Evolutionary conservation across 2,797 vertebrate species (phyloP).

Genomic region (Etheostoma nigrum): DNA sequence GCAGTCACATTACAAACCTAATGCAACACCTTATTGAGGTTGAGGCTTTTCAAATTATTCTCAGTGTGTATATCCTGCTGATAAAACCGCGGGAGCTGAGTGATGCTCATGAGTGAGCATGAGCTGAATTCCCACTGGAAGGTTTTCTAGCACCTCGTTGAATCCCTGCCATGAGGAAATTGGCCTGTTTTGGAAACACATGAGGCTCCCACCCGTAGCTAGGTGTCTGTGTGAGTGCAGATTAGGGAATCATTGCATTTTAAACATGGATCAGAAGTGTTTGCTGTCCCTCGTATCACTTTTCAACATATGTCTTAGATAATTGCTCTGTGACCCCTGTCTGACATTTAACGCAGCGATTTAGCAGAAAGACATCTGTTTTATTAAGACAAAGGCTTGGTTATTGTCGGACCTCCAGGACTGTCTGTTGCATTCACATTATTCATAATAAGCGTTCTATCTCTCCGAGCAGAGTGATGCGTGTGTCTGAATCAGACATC

Average conservation of each 20-base stretch:
- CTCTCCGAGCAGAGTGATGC: constrained; percentile 35
- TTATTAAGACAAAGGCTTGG: constrained; percentile 24
- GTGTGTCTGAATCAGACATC: constrained; percentile 57
- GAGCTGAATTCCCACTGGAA: constrained; percentile 36
- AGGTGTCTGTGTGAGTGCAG: constrained; percentile 39
- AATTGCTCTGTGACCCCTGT: constrained; percentile 15
- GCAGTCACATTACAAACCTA: not conserved
- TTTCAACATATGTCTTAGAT: constrained; percentile 21
- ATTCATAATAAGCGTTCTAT: constrained; percentile 47
- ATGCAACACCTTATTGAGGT: not conserved
- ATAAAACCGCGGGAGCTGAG: constrained; percentile 36
- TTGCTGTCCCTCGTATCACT: constrained; percentile 11
- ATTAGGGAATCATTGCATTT: constrained; percentile 47
- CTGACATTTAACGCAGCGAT: constrained; percentile 5
- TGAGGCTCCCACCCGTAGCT: not conserved
- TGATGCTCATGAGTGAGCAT: constrained; percentile 30
- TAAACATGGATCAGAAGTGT: constrained; percentile 1
- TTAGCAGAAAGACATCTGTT: constrained; percentile 18
- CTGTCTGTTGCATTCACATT: constrained; percentile 50
- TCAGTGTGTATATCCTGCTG: constrained; percentile 24
- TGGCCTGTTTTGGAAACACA: constrained; percentile 22
- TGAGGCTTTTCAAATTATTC: constrained; percentile 34
- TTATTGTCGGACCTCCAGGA: constrained; percentile 33
- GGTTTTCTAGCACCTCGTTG: constrained; percentile 31
- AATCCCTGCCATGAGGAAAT: constrained; percentile 45